Conservation (phyloP, 2,888 invertebrate species). For the Polyommatus icarus region DNA sequence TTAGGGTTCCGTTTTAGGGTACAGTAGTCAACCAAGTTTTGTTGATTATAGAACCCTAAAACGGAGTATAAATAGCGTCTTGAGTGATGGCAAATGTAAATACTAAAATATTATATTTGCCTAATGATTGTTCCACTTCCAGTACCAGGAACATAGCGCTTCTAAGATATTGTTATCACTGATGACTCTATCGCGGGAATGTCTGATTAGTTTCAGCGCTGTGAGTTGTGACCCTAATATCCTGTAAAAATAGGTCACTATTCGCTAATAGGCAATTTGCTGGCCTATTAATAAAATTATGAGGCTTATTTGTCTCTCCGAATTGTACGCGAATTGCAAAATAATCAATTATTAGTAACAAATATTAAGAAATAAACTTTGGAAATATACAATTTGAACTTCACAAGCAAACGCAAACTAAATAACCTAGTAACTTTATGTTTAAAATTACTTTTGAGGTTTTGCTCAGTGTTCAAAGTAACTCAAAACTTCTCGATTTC, state of each 20-base stretch:
- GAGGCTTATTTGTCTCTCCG: not conserved
- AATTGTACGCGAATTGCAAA: not conserved
- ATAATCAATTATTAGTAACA: no score
- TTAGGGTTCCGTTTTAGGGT: no score
- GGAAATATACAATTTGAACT: no score
- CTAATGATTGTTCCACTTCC: slow-evolving; percentile 6
- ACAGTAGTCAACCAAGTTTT: no score
- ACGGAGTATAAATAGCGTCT: no score
- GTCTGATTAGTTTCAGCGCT: not conserved
- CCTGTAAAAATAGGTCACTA: not conserved
- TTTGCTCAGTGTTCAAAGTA: no score
- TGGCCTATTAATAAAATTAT: not conserved
- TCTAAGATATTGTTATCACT: slow-evolving; percentile 12
- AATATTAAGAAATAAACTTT: no score
- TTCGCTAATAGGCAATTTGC: not conserved
- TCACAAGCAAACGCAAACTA: no score
- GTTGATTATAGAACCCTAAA: no score
- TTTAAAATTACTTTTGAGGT: no score
- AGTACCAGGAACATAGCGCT: not conserved
- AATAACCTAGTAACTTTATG: no score
- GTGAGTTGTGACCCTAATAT: slow-evolving; percentile 11
- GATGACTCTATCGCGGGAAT: slow-evolving; percentile 10
- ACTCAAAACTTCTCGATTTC: no score
- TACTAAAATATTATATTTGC: not conserved
- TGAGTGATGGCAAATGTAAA: not conserved